phyloP scores from a whole-genome alignment of 2,113 vertebrate species.

The Uropsilus gracilis region DNA sequence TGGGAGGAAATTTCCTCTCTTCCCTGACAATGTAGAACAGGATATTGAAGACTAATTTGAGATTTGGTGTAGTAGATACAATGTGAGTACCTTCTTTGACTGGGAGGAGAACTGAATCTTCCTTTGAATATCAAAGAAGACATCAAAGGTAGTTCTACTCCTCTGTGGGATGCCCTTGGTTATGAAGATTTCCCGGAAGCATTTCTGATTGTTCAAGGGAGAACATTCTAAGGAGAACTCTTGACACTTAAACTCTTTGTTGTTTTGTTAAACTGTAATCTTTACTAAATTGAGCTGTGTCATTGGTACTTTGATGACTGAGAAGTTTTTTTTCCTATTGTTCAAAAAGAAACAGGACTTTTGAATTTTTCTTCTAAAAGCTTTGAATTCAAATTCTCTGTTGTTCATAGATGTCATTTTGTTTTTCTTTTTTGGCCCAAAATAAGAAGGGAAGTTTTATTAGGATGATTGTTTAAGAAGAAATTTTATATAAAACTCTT shows the following conservation, averaged over 20 bases:
- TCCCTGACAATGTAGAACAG: not conserved
- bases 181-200: not conserved
- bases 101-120: not conserved
- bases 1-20: no score
- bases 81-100: not conserved
- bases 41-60: slow-evolving; percentile 45
- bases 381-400: slow-evolving; percentile 6
- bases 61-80: not conserved
- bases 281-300: not conserved
- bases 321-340: slow-evolving; percentile 56
- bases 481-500: slow-evolving; percentile 27
- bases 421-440: slow-evolving; percentile 15
- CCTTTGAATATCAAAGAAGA: slow-evolving; percentile 30
- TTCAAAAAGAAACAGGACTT: slow-evolving; percentile 64
- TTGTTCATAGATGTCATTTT: slow-evolving; percentile 4
- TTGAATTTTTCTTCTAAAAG: slow-evolving; percentile 61
- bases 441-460: slow-evolving; percentile 24
- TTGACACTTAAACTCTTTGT: slow-evolving; percentile 7
- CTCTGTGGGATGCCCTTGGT: not conserved
- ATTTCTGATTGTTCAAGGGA: not conserved
- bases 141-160: not conserved
- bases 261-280: slow-evolving; percentile 23
- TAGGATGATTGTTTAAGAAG: not conserved
- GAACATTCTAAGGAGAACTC: not conserved
- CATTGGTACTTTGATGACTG: slow-evolving; percentile 52